A percentile compares a stretch with the other conserved stretches of the same genome.
Evolutionary conservation across 2,113 vertebrate genomes (phyloP).

Genomic region (Rhipidura dahli): DNA sequence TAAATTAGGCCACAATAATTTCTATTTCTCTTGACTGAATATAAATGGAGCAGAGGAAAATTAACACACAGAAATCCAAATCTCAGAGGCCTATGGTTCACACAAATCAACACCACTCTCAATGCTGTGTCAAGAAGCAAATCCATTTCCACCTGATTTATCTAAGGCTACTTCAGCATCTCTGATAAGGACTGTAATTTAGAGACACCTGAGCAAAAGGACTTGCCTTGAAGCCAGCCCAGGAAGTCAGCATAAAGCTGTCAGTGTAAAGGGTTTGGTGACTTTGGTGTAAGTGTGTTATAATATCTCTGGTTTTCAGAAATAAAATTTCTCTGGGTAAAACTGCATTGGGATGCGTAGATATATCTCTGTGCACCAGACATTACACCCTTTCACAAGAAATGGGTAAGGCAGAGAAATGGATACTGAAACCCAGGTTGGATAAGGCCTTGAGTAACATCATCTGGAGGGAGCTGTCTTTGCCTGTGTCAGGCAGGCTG

Average conservation of each 20-base stretch:
- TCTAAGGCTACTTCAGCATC: not conserved
- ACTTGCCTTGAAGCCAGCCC: not conserved
- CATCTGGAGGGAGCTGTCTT: not conserved
- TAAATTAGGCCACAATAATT: not conserved
- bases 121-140: not conserved
- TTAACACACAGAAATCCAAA: not conserved
- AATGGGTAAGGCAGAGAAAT: not conserved
- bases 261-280: not conserved
- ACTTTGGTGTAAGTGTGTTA: not conserved
- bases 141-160: not conserved
- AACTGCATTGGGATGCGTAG: not conserved
- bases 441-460: not conserved
- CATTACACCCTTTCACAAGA: not conserved
- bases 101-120: not conserved
- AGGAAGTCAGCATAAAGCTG: not conserved
- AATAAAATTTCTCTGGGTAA: not conserved
- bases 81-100: not conserved
- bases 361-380: not conserved
- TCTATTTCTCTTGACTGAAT: not conserved
- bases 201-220: not conserved
- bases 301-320: not conserved
- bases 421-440: not conserved
- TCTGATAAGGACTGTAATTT: not conserved
- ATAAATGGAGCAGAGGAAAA: not conserved
- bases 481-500: accelerated